Conservation (phyloP, 2,888 invertebrate species). For the Amiota mariae region DNA sequence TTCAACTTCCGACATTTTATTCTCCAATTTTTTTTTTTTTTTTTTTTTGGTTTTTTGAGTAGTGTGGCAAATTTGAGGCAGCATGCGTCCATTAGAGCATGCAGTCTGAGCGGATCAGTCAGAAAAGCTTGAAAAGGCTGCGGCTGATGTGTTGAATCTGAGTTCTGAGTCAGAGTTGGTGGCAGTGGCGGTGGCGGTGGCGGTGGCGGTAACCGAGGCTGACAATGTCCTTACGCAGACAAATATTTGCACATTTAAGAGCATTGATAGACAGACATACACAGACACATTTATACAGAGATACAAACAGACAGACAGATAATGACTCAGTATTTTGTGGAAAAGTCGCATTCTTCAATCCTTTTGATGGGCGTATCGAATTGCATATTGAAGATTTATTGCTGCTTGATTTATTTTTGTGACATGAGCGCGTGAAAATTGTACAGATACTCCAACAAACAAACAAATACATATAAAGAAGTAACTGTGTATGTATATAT, state of each 20-base stretch:
- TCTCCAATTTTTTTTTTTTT: neutral
- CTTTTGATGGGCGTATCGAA: slow-evolving; percentile 70
- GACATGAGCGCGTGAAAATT: slow-evolving; percentile 45
- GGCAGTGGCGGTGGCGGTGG: slow-evolving; percentile 14
- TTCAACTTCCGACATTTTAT: neutral
- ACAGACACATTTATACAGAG: slow-evolving; percentile 47
- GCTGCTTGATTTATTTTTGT: slow-evolving; percentile 69
- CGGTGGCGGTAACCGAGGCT: slow-evolving; percentile 28
- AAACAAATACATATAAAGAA: slow-evolving; percentile 7
- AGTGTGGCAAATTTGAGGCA: slow-evolving; percentile 53
- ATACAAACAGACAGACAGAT: slow-evolving; percentile 66
- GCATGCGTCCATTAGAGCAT: slow-evolving; percentile 34
- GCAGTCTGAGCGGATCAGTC: slow-evolving; percentile 21
- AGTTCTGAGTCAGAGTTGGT: neutral
- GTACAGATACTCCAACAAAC: slow-evolving; percentile 39
- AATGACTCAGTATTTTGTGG: slow-evolving; percentile 51
- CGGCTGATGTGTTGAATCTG: neutral
- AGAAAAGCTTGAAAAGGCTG: neutral
- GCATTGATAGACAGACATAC: slow-evolving; percentile 1
- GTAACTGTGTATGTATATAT: no score
- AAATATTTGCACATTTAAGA: slow-evolving; percentile 47
- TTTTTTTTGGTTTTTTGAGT: slow-evolving; percentile 45
- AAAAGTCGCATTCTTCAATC: slow-evolving; percentile 64
- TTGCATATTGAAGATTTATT: slow-evolving; percentile 70
- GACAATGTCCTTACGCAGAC: slow-evolving; percentile 52